A percentile compares a stretch with the other conserved stretches of the same genome.
These are phyloP conservation scores for Planiliza haematocheilus DNA, from an alignment of 2,113 vertebrate species.

Conservation along the genomic window DNA sequence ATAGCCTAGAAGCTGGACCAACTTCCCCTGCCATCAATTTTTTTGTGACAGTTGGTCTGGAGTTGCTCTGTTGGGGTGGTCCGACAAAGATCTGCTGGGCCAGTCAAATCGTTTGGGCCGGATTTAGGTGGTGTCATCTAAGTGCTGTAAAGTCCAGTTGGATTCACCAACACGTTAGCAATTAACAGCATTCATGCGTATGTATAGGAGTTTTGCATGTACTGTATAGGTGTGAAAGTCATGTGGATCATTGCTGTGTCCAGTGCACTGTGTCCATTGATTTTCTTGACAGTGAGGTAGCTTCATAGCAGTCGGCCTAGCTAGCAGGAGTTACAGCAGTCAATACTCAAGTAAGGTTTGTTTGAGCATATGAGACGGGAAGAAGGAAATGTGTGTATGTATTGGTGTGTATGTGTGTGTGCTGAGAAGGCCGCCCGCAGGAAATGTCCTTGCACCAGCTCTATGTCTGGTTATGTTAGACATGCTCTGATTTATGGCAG, in stretches of 20 bases:
- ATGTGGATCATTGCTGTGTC: constrained; percentile 5
- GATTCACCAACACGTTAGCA: too few relatives aligned
- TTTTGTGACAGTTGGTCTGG: too few relatives aligned
- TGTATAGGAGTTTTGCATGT: neutral
- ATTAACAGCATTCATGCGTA: too few relatives aligned
- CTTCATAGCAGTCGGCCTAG: constrained; percentile 11
- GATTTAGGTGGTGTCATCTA: too few relatives aligned
- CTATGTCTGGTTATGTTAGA: constrained; percentile 43
- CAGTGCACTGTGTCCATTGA: too few relatives aligned
- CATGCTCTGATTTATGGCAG: constrained; percentile 43
- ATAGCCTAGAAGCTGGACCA: too few relatives aligned
- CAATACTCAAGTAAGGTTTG: constrained; percentile 2
- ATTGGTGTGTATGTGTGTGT: neutral
- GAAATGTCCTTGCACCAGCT: constrained; percentile 29
- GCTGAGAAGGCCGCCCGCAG: constrained; percentile 9
- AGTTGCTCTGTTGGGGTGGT: too few relatives aligned
- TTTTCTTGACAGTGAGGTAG: neutral
- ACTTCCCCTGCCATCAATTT: too few relatives aligned
- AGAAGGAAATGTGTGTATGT: neutral
- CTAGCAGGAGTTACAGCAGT: neutral
- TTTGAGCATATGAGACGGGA: neutral
- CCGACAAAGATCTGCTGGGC: too few relatives aligned
- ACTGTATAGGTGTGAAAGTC: neutral
- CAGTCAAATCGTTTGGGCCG: too few relatives aligned
- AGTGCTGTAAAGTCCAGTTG: too few relatives aligned